Evolutionary conservation across 2,888 invertebrate genomes (phyloP), one percentile per base, ranked within the genome.

Genomic region (Pandemis heparana): DNA sequence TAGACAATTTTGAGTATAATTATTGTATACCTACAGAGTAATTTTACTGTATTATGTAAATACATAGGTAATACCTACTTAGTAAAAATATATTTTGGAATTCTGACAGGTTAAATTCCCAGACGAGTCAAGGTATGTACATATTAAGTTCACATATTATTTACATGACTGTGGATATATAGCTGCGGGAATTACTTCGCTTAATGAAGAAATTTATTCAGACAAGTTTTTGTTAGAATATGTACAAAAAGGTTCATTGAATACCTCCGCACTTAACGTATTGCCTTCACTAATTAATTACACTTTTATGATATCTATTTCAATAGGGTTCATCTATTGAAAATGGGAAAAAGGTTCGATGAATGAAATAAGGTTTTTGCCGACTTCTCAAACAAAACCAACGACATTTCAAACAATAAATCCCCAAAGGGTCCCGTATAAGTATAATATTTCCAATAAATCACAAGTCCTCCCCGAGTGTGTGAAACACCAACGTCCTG

Each of bases 391-490:
- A 71, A 70, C 70, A 51, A 66, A 70, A 71, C 62, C 66, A 56
- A 75, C 71, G 71, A 51, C 59, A 60, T 71, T 75, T 59, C 61
- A 75, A 75, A 75, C 68, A 75, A 75, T 75, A 75, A 75, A 67
- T 71, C 71, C 75, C 60, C 75, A 43, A 74, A 71, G 75, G 71
- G 75, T 63, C 63, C 71, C 71, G 67, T 71, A 71, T 68, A 71
- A 66, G 61, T 71, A 67, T 75, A 66, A 75, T 71, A 75, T 67
- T 75, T 75, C 67, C 64, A 71, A 75, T 75, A 75, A 75, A 75
- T 75, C 75, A 75, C 66, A 66, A 64, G 67, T 66, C 60, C 59
- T 71, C 48, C 67, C 71, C 75, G 48, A 67, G 75, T 71, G 68
- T 75, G 67, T 75, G 71, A 67, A 71, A 68, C 71, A 75, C 67